Base-by-base conservation (phyloP, 2,888 invertebrate species). In the Noctua pronuba region DNA sequence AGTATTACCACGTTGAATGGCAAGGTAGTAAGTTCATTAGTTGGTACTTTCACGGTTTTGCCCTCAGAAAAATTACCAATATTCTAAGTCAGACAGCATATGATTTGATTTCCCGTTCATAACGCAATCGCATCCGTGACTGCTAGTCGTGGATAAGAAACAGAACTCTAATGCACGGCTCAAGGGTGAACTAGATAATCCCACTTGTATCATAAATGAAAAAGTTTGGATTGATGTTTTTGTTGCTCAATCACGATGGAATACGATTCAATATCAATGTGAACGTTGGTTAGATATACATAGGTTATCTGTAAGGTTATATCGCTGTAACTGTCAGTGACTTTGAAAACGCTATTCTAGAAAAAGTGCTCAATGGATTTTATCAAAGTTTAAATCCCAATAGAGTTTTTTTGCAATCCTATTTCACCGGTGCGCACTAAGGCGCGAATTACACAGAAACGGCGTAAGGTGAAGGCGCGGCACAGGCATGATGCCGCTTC, bases 161-260 rank as follows among this genome's bases (percentile, higher is more conserved):
- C 91, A 91, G 85, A 88, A 82, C 78, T 80, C 82, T 87, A 89
- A 89, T 84, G 85, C 79, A 80, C 82, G 84, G 88, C 85, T 89
- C 93, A 93, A 93, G 92, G 91, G 87, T 91, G 84, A 79, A 75
- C 80, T 85, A 79, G 80, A 86, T 87, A 88, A 76, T 58, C n/a
- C 67, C 44, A 60, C 55, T 74, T 75, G 52, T 52, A 24, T 21
- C 49, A 73, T 76, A 69, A 44, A 73, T 69, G 62, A 24, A 46
- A 73, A 64, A 60, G 44, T 55, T 75, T 66, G 38, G 6, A 73
- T 75, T 31, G 21, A 75, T 49, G 28, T 44, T 24, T 72, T n/a
- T 46, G 60, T 81, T 84, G 41, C 73, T 71, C 83, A 81, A 84
- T 75, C 69, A 55, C 44, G 38, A 77, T 28, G 49, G 58, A 52